Base-by-base conservation (phyloP, 2,888 invertebrate species). In the Tholera decimalis region DNA sequence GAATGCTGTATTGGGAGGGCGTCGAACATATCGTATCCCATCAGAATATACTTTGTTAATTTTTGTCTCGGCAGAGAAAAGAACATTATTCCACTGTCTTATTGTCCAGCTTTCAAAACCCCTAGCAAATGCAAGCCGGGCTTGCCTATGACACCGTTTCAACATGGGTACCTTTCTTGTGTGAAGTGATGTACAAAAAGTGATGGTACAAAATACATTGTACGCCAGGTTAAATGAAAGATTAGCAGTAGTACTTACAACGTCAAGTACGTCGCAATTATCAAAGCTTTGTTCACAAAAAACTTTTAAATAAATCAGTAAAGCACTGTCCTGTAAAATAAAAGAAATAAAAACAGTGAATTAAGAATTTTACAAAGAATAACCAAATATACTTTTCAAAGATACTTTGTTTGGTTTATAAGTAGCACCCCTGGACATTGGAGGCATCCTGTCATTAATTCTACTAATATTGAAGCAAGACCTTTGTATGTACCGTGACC, bases 371-470 rank as follows among this genome's bases (percentile, higher is more conserved):
- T 63, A 43, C 15, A 24, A 41, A 51, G 9, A n/a, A 63, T n/a
- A 30, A 18, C 33, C 13, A 43, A 53, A 63, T 63, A 43, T 35
- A 39, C n/a, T 11, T 39, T 47, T 43, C 22, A 44, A 47, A 47
- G 47, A 28, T 24, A 54, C 67, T 65, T 64, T 64, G 22, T 63
- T 63, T 63, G 65, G 54, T 63, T 63, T 62, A 53, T 65, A 65
- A 63, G 63, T 71, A 69, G 69, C 65, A 65, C 57, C 59, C 56
- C 69, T 13, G 68, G 58, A 68, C 69, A 33, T 72, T 77, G 26
- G 71, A 66, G 24, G 59, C 67, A 28, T 30, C 47, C 68, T 43
- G 65, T 33, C 69, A 26, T 26, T 39, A 30, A 18, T 11, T 39
- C 69, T 30, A 56, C 56, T 47, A 66, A 59, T 59, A 39, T 66